Percentiles rank a stretch among this genome's conserved stretches.
phyloP scores from a whole-genome alignment of 2,113 vertebrate genomes.

The Oryctolagus cuniculus region mOryCun1.1 NC_091435.1:21529501-21530000 shows the following conservation, averaged over 20 bases:
- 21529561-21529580: neutral
- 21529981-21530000: neutral
- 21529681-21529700: neutral
- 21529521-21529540: neutral
- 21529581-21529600: neutral
- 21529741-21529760: neutral
- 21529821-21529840: neutral
- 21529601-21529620: neutral
- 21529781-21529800: neutral
- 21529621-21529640: neutral
- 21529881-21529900: neutral
- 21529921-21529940: neutral
- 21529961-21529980: neutral
- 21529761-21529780: neutral
- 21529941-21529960: neutral
- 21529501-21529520: neutral
- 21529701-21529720: neutral
- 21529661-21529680: neutral
- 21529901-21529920: neutral
- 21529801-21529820: neutral
- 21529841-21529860: neutral
- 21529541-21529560: neutral
- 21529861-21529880: neutral
- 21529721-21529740: neutral
- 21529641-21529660: accelerated